Evolutionary conservation across 2,113 vertebrate species (phyloP).

Genomic region (Brachionichthys hirsutus): DNA sequence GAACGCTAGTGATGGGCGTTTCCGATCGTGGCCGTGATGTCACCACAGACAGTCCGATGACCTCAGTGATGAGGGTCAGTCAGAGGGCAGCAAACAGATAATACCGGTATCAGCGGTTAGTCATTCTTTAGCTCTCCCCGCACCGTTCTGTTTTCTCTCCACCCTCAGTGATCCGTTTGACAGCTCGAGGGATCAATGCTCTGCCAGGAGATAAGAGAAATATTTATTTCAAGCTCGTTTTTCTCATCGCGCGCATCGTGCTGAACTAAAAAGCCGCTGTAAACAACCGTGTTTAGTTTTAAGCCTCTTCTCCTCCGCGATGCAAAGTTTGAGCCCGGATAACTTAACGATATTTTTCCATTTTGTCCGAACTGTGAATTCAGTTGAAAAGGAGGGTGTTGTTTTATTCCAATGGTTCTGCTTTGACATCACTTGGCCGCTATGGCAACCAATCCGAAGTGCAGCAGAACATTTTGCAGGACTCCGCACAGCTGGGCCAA

Average conservation of each 20-base stretch:
- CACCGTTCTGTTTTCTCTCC: constrained; percentile 9
- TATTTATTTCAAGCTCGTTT: constrained; percentile 16
- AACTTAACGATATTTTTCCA: constrained; percentile 62
- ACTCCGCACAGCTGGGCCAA: constrained; percentile 57
- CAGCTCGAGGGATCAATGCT: constrained; percentile 13
- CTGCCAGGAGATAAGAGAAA: constrained; percentile 4
- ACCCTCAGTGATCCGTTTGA: constrained; percentile 18
- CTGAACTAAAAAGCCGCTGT: constrained; percentile 1
- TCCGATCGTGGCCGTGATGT: not conserved
- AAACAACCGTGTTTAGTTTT: constrained; percentile 24
- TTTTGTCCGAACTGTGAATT: constrained; percentile 37
- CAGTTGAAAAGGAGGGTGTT: constrained; percentile 40
- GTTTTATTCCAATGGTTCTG: constrained; percentile 49
- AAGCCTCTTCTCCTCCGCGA: constrained; percentile 35
- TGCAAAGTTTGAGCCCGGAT: constrained; percentile 28
- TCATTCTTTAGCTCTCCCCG: constrained; percentile 14
- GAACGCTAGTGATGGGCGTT: no score
- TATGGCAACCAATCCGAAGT: constrained; percentile 67
- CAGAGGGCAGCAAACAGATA: constrained; percentile 35
- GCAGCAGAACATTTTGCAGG: constrained; percentile 53
- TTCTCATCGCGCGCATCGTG: not conserved
- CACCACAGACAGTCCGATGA: constrained; percentile 18
- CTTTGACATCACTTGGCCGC: constrained; percentile 64
- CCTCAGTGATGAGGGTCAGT: constrained; percentile 35
- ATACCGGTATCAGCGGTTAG: constrained; percentile 26